Evolutionary conservation across 2,797 vertebrate genomes (phyloP).

Genomic region (Semotilus atromaculatus): DNA sequence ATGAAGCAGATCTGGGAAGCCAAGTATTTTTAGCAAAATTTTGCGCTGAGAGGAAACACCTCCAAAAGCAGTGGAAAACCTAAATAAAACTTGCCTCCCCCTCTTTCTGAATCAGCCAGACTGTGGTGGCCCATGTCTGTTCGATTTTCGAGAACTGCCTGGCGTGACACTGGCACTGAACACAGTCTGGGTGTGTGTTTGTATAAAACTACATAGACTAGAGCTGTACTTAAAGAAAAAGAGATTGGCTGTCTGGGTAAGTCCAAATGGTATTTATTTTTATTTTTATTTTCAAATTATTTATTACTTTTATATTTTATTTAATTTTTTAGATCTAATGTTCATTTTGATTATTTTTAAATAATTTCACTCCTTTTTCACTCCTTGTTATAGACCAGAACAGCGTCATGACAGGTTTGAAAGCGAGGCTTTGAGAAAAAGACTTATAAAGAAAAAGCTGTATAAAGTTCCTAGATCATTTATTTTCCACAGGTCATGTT

Average conservation of each 20-base stretch:
- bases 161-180: conserved; percentile 25
- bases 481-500: neutral
- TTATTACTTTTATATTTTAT: neutral
- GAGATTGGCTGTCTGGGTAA: neutral
- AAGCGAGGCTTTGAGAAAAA: neutral
- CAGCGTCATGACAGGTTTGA: neutral
- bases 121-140: conserved; percentile 23
- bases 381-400: neutral
- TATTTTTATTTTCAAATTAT: neutral
- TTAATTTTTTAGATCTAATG: neutral
- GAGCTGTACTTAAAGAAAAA: conserved; percentile 15
- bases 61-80: conserved; percentile 58
- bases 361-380: too few relatives aligned
- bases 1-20: conserved; percentile 76
- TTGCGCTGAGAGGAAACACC: conserved; percentile 71
- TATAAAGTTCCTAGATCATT: neutral
- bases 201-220: conserved; percentile 14
- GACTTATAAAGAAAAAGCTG: too few relatives aligned
- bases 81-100: conserved; percentile 38
- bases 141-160: conserved; percentile 40
- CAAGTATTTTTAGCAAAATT: conserved; percentile 74
- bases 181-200: conserved; percentile 14
- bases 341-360: too few relatives aligned
- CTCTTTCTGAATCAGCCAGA: conserved; percentile 52
- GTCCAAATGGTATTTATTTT: neutral